Evolutionary conservation across 2,113 vertebrate species (phyloP), one percentile per base, ranked within the genome.

Genomic region (Jacana jacana): DNA sequence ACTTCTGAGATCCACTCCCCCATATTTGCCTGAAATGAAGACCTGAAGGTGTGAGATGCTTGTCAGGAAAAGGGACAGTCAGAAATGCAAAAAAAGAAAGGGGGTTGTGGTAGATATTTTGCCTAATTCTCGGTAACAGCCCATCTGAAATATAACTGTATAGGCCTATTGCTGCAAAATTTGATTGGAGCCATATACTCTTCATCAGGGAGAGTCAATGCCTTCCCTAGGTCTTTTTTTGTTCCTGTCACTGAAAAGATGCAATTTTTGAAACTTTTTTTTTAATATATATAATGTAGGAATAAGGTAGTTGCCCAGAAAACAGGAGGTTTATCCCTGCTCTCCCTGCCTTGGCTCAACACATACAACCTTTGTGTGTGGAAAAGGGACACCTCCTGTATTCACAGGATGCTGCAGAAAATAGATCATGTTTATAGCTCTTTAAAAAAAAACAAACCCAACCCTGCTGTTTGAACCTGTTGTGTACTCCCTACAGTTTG

Each of bases 361-460:
- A 4, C 3, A 3, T 20, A 11, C 30, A 85, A 80, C 86, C 88
- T 87, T 57, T 76, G 63, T 79, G 80, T 73, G 73, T 60, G 35
- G 51, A 52, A 52, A 69, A 42, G 57, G 88, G 49, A 46, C 31
- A 79, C 78, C 79, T 73, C 37, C 70, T 69, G 6, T 69, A 33
- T 55, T 79, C 69, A 31, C 35, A 76, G 81, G 23, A 60, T 75
- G 85, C 85, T 88, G 87, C 68, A 86, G 89, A 81, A 84, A 90
- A 88, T 91, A 81, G 8, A 71, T 88, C 71, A 58, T 1, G 1
- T 82, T 91, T 91, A 81, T 55, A 55, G 82, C 64, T 83, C 30
- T 66, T 39, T 23, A 69, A 35, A 6, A 17, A 31, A 18, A 52
- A 40, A 40, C 20, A 31, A 7, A 40, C 40, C 40, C 40, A 40